Evolutionary conservation across 2,797 vertebrate genomes (phyloP).

Genomic region (Liparis tanakae): DNA sequence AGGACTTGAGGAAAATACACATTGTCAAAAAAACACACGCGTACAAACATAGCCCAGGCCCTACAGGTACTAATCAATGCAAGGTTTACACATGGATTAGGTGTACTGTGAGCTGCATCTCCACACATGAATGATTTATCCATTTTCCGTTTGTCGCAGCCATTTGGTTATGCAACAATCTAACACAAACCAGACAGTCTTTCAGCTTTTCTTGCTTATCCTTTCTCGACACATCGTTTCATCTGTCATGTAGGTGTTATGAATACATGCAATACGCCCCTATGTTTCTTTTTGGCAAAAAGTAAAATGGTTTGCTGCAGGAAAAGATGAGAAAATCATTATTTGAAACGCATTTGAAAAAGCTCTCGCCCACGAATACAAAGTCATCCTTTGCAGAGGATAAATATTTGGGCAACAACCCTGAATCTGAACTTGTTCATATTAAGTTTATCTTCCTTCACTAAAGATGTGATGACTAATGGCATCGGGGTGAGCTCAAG

Average conservation of each 20-base stretch:
- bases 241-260: background rate
- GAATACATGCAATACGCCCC: background rate
- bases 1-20: background rate
- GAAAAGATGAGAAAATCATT: background rate
- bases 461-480: conserved; percentile 67
- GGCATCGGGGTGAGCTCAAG: conserved; percentile 43
- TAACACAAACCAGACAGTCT: conserved; percentile 39
- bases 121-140: conserved; percentile 59
- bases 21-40: background rate
- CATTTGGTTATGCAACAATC: conserved; percentile 61
- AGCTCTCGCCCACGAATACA: conserved; percentile 42
- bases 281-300: background rate
- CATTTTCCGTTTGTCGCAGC: conserved; percentile 56
- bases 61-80: conserved; percentile 50
- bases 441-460: conserved; percentile 69
- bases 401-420: conserved; percentile 59
- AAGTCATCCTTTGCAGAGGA: conserved; percentile 50
- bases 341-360: conserved; percentile 36
- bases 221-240: conserved; percentile 13
- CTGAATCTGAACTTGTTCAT: conserved; percentile 43
- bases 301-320: background rate
- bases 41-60: conserved; percentile 10
- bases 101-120: conserved; percentile 58
- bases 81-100: conserved; percentile 66
- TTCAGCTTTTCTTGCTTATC: conserved; percentile 39